Conservation (phyloP, 2,113 vertebrate species). For the Guaruba guarouba region DNA sequence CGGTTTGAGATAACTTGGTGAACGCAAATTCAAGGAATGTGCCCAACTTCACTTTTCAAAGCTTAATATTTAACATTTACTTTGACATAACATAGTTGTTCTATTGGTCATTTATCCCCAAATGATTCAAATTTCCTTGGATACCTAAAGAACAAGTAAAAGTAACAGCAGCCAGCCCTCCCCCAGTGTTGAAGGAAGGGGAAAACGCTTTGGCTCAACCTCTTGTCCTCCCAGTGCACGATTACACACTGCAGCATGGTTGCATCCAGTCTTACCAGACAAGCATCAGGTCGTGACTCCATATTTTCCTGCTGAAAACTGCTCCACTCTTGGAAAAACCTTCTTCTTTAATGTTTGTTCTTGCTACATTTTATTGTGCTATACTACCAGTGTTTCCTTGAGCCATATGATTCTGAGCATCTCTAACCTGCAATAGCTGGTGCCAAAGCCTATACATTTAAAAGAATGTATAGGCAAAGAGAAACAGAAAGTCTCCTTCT, state of each 20-base stretch:
- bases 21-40: neutral
- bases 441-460: neutral
- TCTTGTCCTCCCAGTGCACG: neutral
- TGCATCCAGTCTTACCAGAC: neutral
- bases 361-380: neutral
- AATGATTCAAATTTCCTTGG: neutral
- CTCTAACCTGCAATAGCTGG: neutral
- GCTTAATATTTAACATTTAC: neutral
- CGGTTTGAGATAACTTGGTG: neutral
- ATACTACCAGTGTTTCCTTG: neutral
- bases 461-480: neutral
- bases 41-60: neutral
- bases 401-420: neutral
- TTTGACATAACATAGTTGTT: neutral
- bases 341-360: neutral
- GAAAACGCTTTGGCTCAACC: neutral
- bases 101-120: neutral
- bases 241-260: accelerated
- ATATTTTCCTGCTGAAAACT: neutral
- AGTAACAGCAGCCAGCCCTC: neutral
- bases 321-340: neutral
- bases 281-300: neutral
- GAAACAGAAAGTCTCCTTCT: neutral
- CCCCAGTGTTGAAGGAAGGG: neutral
- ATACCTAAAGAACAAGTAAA: neutral